Conservation (phyloP, 2,113 vertebrate species). For the Entelurus aequoreus region DNA sequence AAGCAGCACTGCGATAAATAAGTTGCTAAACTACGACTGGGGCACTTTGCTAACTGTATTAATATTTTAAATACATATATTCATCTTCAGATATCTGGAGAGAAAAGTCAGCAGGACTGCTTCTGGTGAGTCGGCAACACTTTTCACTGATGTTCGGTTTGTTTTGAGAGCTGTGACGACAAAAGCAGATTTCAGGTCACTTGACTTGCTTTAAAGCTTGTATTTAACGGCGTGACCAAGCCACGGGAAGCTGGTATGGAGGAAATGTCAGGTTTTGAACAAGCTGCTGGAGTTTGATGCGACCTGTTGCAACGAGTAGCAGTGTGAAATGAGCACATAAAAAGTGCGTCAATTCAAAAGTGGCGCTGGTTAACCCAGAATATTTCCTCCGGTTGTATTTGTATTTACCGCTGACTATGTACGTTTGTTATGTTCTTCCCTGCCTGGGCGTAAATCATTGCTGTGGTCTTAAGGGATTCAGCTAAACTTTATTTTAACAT, state of each 20-base stretch:
- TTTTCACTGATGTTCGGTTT: conserved; percentile 9
- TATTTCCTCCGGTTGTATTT: not conserved
- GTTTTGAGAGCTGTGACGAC: not conserved
- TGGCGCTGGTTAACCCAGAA: not conserved
- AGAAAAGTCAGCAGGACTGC: conserved; percentile 10
- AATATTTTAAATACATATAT: not conserved
- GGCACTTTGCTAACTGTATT: conserved; percentile 19
- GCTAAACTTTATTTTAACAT: not conserved
- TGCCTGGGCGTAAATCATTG: conserved; percentile 34
- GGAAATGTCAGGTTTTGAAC: not conserved
- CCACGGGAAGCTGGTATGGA: not conserved
- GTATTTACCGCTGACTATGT: conserved; percentile 33
- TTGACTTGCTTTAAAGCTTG: not conserved
- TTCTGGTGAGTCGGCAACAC: conserved; percentile 46
- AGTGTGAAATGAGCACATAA: conserved; percentile 12
- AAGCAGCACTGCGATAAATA: conserved; percentile 47
- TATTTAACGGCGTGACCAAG: not conserved
- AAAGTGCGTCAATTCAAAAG: conserved; percentile 31
- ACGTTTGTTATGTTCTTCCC: conserved; percentile 37
- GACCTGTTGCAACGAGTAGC: conserved; percentile 55
- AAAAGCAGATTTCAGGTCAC: not conserved
- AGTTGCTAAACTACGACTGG: conserved; percentile 39
- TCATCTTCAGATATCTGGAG: conserved; percentile 5
- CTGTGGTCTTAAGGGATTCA: not conserved
- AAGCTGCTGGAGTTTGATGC: conserved; percentile 7